Evolutionary conservation across 2,113 vertebrate genomes (phyloP).

Genomic region (Malurus alboscapulatus): DNA sequence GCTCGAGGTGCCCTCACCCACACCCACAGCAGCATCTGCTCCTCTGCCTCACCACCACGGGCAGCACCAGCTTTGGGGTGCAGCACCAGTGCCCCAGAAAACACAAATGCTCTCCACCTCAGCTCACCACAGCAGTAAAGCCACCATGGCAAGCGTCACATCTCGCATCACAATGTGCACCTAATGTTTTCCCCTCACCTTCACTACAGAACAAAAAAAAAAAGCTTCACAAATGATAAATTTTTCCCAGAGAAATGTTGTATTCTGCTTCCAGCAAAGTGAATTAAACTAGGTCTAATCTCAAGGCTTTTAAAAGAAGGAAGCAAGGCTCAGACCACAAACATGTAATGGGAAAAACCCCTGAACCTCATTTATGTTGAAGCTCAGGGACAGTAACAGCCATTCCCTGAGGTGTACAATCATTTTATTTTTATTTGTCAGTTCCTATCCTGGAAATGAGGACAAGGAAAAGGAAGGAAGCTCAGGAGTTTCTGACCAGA

Average conservation of each 20-base stretch:
- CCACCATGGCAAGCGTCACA: fast-evolving
- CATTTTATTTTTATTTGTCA: not conserved
- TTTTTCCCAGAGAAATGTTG: not conserved
- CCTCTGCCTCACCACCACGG: not conserved
- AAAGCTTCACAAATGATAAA: not conserved
- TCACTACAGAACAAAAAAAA: not conserved
- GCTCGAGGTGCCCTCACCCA: not conserved
- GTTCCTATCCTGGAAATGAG: not conserved
- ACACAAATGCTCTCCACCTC: not conserved
- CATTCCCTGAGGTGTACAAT: not conserved
- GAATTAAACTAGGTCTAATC: not conserved
- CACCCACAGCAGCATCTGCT: not conserved
- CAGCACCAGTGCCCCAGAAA: not conserved
- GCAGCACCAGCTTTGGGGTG: not conserved
- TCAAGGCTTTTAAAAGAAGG: not conserved
- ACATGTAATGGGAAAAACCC: not conserved
- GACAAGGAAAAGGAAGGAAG: not conserved
- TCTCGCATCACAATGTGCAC: not conserved
- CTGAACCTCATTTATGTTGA: not conserved
- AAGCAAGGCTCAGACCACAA: not conserved
- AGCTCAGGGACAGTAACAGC: not conserved
- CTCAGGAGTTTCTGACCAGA: not conserved
- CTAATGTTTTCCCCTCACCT: not conserved
- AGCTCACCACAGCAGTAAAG: not conserved
- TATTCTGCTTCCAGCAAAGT: not conserved